phyloP scores from a whole-genome alignment of 1,140 invertebrate genomes.

The Drosophila subobscura region DNA sequence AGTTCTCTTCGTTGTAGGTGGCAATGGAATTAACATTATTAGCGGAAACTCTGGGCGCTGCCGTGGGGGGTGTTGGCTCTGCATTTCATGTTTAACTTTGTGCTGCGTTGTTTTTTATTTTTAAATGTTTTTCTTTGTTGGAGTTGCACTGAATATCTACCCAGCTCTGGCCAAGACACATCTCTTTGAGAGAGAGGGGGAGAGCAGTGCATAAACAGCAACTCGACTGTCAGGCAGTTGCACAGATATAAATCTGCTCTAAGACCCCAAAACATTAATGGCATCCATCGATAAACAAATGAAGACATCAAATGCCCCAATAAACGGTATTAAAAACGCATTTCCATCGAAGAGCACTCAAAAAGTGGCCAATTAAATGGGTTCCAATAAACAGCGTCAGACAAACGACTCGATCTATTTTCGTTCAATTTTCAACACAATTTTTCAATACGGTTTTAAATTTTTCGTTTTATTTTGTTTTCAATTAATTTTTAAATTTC shows the following conservation, averaged over 20 bases:
- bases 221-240: too few species aligned
- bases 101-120: constrained; percentile 63
- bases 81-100: constrained; percentile 58
- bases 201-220: not conserved
- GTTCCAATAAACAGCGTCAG: constrained; percentile 63
- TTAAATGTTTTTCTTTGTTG: constrained; percentile 51
- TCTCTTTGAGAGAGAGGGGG: not conserved
- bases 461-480: constrained; percentile 12
- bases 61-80: not conserved
- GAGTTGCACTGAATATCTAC: too few species aligned
- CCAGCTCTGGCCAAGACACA: not conserved
- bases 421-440: constrained; percentile 38
- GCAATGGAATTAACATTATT: constrained; percentile 82
- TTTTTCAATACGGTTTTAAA: constrained; percentile 26
- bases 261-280: too few species aligned
- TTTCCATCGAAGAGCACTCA: constrained; percentile 38
- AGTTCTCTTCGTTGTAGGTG: constrained; percentile 24
- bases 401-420: constrained; percentile 58
- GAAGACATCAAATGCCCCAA: constrained; percentile 28
- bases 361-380: constrained; percentile 68
- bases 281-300: constrained; percentile 25
- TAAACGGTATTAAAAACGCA: constrained; percentile 32
- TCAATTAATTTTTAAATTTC: constrained; percentile 47
- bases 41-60: constrained; percentile 67
- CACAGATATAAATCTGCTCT: too few species aligned